Evolutionary conservation across 2,113 vertebrate genomes (phyloP).

Genomic region (Sturnus vulgaris): DNA sequence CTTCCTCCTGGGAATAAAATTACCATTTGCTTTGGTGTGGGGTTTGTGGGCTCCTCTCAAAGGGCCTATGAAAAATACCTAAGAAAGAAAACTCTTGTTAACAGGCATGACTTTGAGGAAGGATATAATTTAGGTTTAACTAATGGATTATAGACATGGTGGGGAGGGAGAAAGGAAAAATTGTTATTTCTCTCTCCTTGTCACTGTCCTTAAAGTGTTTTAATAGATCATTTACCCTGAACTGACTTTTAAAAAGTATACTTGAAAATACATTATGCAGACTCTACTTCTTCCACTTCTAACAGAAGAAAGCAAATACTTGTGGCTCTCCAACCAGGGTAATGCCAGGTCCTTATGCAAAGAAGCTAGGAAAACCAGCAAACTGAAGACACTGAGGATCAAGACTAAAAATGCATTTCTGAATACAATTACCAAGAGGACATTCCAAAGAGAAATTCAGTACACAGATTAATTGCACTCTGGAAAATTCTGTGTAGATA

Average conservation of each 20-base stretch:
- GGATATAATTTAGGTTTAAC: background rate
- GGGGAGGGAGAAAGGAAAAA: background rate
- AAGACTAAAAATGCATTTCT: background rate
- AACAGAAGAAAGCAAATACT: constrained; percentile 11
- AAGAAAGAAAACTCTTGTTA: background rate
- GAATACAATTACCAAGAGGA: background rate
- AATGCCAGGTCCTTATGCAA: background rate
- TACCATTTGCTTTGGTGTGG: background rate
- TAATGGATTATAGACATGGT: background rate
- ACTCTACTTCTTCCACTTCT: background rate
- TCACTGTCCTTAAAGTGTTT: background rate
- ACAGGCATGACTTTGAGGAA: background rate
- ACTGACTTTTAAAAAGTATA: background rate
- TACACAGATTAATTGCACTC: background rate
- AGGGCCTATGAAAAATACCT: background rate
- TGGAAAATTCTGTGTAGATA: background rate
- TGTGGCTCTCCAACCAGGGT: background rate
- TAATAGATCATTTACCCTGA: background rate
- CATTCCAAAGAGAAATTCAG: background rate
- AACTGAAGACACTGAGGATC: background rate
- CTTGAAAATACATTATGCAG: constrained; percentile 50
- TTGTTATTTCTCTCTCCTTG: background rate
- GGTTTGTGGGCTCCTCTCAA: background rate
- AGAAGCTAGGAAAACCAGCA: background rate
- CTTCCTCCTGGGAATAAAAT: background rate